These are phyloP conservation scores for Saccostrea glomerata DNA, from an alignment of 1,140 invertebrate genomes.

Conservation along the genomic window DNA sequence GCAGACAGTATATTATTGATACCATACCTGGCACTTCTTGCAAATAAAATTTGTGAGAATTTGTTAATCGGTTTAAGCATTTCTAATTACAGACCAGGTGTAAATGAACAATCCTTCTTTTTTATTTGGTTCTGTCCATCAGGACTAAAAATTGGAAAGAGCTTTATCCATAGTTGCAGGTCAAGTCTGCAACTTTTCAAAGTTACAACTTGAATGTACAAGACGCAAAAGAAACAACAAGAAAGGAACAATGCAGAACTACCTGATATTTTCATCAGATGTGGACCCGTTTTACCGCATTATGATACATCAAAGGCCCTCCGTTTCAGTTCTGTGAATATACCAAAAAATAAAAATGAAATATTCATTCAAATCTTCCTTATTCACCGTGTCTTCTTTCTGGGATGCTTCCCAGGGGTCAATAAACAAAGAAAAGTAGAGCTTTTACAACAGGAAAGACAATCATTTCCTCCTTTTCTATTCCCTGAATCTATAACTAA, in stretches of 20 bases:
- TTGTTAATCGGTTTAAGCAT: slow-evolving; percentile 9
- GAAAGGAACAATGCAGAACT: not conserved
- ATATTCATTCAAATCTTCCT: not conserved
- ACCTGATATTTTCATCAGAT: not conserved
- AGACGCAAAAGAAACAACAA: not conserved
- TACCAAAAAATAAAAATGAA: not conserved
- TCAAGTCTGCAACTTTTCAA: not conserved
- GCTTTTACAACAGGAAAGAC: not conserved
- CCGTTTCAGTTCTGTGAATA: not conserved
- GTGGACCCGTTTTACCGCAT: not conserved
- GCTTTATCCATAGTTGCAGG: not conserved
- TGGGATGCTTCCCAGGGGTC: not conserved
- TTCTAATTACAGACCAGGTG: not conserved
- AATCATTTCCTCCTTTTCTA: not conserved
- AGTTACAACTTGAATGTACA: not conserved
- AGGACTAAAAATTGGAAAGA: not conserved
- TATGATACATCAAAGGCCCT: not conserved
- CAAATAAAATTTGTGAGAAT: slow-evolving; percentile 19
- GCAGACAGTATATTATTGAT: not conserved
- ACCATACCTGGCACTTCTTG: slow-evolving; percentile 8
- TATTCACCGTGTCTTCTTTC: not conserved
- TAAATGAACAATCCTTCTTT: not conserved
- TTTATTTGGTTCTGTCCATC: too few relatives aligned
- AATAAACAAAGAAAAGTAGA: not conserved
- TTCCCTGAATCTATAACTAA: not conserved